Evolutionary conservation across 2,888 invertebrate species (phyloP).

Genomic region (Volucella inflata): DNA sequence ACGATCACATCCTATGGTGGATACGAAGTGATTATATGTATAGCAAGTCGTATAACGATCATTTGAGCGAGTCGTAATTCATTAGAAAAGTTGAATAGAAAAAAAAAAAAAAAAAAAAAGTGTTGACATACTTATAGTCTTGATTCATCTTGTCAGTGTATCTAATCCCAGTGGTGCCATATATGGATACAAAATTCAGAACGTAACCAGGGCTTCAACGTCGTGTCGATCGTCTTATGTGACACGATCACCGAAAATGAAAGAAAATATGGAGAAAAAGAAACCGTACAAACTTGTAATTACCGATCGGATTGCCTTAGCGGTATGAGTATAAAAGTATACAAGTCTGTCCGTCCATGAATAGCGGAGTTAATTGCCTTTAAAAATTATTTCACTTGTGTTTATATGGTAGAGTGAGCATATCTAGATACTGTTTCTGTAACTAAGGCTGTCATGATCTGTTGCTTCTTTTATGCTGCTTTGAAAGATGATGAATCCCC

Average conservation of each 20-base stretch:
- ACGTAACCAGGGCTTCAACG: background rate
- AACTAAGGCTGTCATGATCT: background rate
- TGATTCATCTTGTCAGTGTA: conserved; percentile 43
- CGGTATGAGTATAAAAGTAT: background rate
- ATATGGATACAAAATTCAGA: conserved; percentile 23
- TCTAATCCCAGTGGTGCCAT: conserved; percentile 37
- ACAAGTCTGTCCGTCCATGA: conserved; percentile 54
- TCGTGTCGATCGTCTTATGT: conserved; percentile 7
- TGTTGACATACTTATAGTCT: conserved; percentile 58
- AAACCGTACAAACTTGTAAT: conserved; percentile 20
- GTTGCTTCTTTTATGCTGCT: conserved; percentile 4
- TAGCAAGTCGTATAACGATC: conserved; percentile 12
- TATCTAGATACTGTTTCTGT: background rate
- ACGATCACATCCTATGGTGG: too few relatives aligned
- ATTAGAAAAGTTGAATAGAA: conserved; percentile 16
- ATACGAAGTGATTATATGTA: too few relatives aligned
- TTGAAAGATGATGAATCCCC: conserved; percentile 40
- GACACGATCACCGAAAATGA: conserved; percentile 14
- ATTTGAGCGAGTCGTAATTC: background rate
- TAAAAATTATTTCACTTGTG: conserved; percentile 61
- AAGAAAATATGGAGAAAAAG: too few relatives aligned
- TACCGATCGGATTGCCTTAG: conserved; percentile 62
- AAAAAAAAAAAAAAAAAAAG: background rate
- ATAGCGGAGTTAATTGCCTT: conserved; percentile 73
- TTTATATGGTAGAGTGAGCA: conserved; percentile 68